Base-by-base conservation (phyloP, 2,888 invertebrate species). In the Ganaspis brasiliensis region DNA sequence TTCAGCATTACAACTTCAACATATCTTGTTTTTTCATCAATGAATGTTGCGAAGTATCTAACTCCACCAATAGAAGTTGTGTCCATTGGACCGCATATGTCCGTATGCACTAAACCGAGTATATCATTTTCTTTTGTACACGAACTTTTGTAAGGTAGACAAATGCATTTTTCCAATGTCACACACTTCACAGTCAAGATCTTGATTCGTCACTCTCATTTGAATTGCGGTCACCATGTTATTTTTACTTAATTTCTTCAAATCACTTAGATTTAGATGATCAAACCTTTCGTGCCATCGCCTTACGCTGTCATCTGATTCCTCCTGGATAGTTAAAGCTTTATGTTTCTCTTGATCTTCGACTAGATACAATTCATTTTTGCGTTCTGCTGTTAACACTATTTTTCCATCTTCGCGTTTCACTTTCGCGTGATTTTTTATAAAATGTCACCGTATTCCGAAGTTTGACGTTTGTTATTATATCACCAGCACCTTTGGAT, bases 1-100 rank as follows among this genome's bases (percentile, higher is more conserved):
- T 76, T 76, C 19, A 73, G 26, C 45, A 73, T 37, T 12, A 57
- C 40, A 0, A 81, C 77, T 45, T 77, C 77, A 9, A 73, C 57
- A 52, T 81, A 78, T 45, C 74, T 19, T 9, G 67, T 74, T 3
- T 67, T 35, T 1, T 74, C 56, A 10, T 70, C 14, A 5, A 67
- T 74, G 8, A 74, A 67, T 1, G 70, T 74, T 1, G 14, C 74
- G 31, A 59, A 59, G 59, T 59, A 59, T 14, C n/a, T 59, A 14
- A 21, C 59, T 59, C 59, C 59, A 14, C 67, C 55, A 6, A 63
- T 26, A 16, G 59, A 75, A 1, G 31, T 37, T n/a, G n/a, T 31
- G 5, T 12, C 2, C 26, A 71, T 75, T 10, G 59, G 59, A 1
- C 71, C 71, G 35, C 75, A 75, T 0, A 75, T 75, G 9, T 75